Evolutionary conservation across 2,113 vertebrate species (phyloP), one percentile per base, ranked within the genome.

Genomic region (Irena cyanogastra): DNA sequence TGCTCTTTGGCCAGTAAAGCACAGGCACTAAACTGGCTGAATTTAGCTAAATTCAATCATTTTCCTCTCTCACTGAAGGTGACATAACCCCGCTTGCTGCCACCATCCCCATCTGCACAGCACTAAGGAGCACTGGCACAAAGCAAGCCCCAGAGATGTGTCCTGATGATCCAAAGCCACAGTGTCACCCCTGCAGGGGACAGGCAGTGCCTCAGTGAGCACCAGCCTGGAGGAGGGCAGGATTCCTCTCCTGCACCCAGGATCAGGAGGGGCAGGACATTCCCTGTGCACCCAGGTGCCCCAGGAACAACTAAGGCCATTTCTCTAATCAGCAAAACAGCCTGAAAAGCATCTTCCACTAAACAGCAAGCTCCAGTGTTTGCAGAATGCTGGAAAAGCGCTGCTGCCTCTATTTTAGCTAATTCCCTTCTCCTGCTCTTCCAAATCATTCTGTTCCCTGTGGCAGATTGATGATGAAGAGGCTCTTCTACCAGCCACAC

Each of bases 161-260:
- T 7, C 8, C 12, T 17, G 12, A 17, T 74, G 42, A 17, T 3
- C 19, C 28, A 53, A 21, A 44, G 52, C 11, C 23, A 1, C 39
- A 2, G 27, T 9, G 35, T 4, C 65, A 42, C 2, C 21, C 45
- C 52, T 17, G 23, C 0, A 1, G 30, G 33, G 20, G 47, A 39
- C 52, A 61, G 57, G 30, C 59, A 35, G 24, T 39, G 59, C 53
- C 78, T n/a, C 41, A 2, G 44, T 1, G 14, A 49, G 54, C 1
- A 10, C 33, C 84, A 77, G 61, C 52, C 50, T 17, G 64, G 13
- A 5, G n/a, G 21, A 35, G 4, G 5, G 17, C 64, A 66, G 59
- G n/a, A 19, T 61, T n/a, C 72, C 44, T 7, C 31, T 33, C 72
- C 76, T 4, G 0, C 45, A 57, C 18, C 50, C 76, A 69, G 56